These are phyloP conservation scores for Eubasilissa regina DNA, from an alignment of 1,140 invertebrate genomes.

Conservation along the genomic window DNA sequence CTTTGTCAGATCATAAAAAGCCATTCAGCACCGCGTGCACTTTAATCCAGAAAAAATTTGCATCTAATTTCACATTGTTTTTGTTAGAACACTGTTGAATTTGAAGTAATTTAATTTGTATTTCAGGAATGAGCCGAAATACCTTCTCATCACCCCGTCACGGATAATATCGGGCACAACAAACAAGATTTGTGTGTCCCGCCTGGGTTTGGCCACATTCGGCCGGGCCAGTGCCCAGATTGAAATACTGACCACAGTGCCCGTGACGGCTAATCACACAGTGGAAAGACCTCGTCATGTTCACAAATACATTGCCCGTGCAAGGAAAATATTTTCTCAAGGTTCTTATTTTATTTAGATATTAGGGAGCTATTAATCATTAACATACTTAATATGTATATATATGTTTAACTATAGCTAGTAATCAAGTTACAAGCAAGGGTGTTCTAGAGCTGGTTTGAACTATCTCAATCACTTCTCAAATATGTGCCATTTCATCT, in stretches of 20 bases:
- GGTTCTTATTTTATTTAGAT: constrained; percentile 38
- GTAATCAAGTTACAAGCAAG: too few relatives aligned
- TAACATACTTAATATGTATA: too few relatives aligned
- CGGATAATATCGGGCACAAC: constrained; percentile 42
- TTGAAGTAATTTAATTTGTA: background rate
- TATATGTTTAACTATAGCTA: too few relatives aligned
- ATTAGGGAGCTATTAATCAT: too few relatives aligned
- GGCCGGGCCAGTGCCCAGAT: constrained; percentile 49
- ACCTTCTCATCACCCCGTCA: constrained; percentile 52
- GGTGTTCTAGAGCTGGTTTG: too few relatives aligned
- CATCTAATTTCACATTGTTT: too few relatives aligned
- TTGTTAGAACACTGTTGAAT: too few relatives aligned
- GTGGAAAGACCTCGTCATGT: background rate
- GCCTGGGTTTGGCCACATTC: constrained; percentile 46
- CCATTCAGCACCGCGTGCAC: too few relatives aligned
- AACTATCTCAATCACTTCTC: too few relatives aligned
- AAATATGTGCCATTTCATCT: too few relatives aligned
- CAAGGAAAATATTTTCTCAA: constrained; percentile 45
- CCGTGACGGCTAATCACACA: background rate
- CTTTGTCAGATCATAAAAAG: too few relatives aligned
- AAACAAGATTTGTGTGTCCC: constrained; percentile 56
- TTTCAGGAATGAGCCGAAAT: constrained; percentile 30
- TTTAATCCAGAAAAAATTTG: too few relatives aligned
- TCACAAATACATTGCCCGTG: constrained; percentile 48
- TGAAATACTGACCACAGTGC: constrained; percentile 37